phyloP scores from a whole-genome alignment of 1,140 invertebrate species.

The Agraylea sexmaculata region DNA sequence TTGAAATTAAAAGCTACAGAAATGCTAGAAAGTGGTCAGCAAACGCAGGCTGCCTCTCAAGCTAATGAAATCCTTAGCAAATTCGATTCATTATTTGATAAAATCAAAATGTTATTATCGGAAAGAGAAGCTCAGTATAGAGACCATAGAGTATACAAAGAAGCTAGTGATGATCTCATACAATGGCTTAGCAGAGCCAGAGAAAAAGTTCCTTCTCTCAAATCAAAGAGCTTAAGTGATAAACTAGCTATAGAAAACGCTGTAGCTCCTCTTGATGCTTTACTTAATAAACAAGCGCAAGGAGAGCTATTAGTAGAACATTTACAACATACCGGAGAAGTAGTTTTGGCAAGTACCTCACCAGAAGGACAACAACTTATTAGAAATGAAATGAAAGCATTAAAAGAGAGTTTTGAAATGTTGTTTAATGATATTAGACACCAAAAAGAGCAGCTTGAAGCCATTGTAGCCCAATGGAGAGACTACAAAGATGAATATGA shows the following conservation, averaged over 20 bases:
- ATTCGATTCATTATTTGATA: slow-evolving; percentile 61
- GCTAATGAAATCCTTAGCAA: slow-evolving; percentile 73
- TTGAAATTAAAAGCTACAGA: slow-evolving; percentile 77
- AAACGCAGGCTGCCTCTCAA: slow-evolving; percentile 68
- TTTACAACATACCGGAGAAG: slow-evolving; percentile 72
- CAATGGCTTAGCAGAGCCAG: slow-evolving; percentile 73
- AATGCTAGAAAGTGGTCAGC: slow-evolving; percentile 74
- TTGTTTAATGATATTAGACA: slow-evolving; percentile 76
- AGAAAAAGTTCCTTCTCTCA: slow-evolving; percentile 79
- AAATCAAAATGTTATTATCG: slow-evolving; percentile 57
- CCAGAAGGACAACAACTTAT: slow-evolving; percentile 67
- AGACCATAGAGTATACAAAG: slow-evolving; percentile 78
- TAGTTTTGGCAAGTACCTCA: slow-evolving; percentile 73
- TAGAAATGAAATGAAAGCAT: slow-evolving; percentile 68
- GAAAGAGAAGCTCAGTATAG: slow-evolving; percentile 78
- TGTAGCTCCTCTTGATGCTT: slow-evolving; percentile 69
- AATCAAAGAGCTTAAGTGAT: slow-evolving; percentile 72
- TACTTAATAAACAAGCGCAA: slow-evolving; percentile 82
- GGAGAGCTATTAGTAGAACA: slow-evolving; percentile 79
- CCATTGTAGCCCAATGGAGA: slow-evolving; percentile 70
- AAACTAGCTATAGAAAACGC: slow-evolving; percentile 80
- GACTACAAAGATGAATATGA: slow-evolving; percentile 91
- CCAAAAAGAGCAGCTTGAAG: slow-evolving; percentile 73
- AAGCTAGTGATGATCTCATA: slow-evolving; percentile 77
- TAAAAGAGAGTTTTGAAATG: slow-evolving; percentile 73